Evolutionary conservation across 2,888 invertebrate species (phyloP), one percentile per base, ranked within the genome.

Genomic region (Boloria selene): DNA sequence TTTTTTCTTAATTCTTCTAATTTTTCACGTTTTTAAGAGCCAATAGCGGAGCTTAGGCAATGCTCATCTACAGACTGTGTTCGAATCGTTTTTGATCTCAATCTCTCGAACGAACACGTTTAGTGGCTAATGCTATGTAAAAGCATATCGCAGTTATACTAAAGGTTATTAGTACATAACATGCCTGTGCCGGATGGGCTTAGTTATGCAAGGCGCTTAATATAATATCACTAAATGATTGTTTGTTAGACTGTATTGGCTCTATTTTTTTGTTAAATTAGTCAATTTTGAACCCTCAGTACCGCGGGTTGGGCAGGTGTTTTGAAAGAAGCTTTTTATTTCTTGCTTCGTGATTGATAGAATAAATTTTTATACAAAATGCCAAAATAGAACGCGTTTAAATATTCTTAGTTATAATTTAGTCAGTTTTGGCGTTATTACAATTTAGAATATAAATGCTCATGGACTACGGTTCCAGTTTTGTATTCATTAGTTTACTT

Each of bases 1-100:
- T 61, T 61, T 63, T 62, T 64, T 64, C 60, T 47, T 67, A 67
- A 67, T 49, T 58, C 31, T 65, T 70, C 56, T 70, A 67, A 64
- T 64, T 64, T 68, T 38, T 61, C 47, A 49, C 22, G 59, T 59
- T 60, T 52, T 47, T 56, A 61, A 55, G 62, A 60, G 62, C 62
- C 59, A 60, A 55, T 55, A 45, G 62, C 42, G 49, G 18, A 44
- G 56, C 13, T 56, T 52, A 5, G 31, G 10, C 45, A 18, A 17
- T 38, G 50, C 61, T 62, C 54, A 44, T 45, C 53, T 60, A 54
- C 62, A 61, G 61, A 65, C 60, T 66, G 65, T 62, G 63, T 70
- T 68, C 58, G 61, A 49, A 65, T 70, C 65, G 69, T 71, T 65
- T 70, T 70, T 74, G 74, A 75, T 75, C 75, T 74, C 75, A 74